Conservation (phyloP, 2,113 vertebrate species). For the Reinhardtius hippoglossoides region DNA sequence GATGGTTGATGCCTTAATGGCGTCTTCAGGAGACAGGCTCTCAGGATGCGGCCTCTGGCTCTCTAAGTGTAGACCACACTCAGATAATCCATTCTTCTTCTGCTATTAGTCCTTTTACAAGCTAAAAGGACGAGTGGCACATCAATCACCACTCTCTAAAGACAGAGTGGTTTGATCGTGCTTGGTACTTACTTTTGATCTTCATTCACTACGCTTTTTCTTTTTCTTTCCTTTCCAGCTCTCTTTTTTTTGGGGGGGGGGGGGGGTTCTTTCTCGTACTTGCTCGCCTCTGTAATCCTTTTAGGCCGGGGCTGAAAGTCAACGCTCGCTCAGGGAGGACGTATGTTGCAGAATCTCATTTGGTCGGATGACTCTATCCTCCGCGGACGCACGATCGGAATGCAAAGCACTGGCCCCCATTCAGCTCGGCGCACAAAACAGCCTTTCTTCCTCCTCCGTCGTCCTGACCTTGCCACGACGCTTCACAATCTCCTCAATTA, state of each 20-base stretch:
- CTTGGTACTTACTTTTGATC: conserved; percentile 60
- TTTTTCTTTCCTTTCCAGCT: conserved; percentile 18
- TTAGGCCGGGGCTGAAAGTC: conserved; percentile 72
- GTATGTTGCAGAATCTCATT: conserved; percentile 74
- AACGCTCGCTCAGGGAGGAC: conserved; percentile 58
- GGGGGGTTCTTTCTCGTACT: conserved; percentile 30
- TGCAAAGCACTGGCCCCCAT: conserved; percentile 71
- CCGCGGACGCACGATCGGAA: conserved; percentile 64
- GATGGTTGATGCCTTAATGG: conserved; percentile 64
- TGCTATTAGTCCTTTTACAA: conserved; percentile 65
- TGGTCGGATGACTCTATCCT: conserved; percentile 74
- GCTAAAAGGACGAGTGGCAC: conserved; percentile 63
- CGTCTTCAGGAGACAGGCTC: conserved; percentile 61
- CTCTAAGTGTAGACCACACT: conserved; percentile 61
- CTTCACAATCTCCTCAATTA: conserved; percentile 73
- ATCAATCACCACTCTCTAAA: conserved; percentile 67
- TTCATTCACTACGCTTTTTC: conserved; percentile 28
- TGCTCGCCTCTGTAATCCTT: conserved; percentile 69
- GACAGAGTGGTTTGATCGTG: conserved; percentile 68
- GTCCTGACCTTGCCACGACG: conserved; percentile 66
- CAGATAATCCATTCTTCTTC: conserved; percentile 70
- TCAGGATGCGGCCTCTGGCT: conserved; percentile 57
- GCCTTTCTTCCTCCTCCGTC: conserved; percentile 68
- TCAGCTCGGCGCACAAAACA: conserved; percentile 67
- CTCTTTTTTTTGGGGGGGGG: conserved; percentile 24